A percentile compares a stretch with the other conserved stretches of the same genome.
These are phyloP conservation scores for Zaprionus capensis DNA, from an alignment of 1,140 invertebrate species.

Conservation along the genomic window DNA sequence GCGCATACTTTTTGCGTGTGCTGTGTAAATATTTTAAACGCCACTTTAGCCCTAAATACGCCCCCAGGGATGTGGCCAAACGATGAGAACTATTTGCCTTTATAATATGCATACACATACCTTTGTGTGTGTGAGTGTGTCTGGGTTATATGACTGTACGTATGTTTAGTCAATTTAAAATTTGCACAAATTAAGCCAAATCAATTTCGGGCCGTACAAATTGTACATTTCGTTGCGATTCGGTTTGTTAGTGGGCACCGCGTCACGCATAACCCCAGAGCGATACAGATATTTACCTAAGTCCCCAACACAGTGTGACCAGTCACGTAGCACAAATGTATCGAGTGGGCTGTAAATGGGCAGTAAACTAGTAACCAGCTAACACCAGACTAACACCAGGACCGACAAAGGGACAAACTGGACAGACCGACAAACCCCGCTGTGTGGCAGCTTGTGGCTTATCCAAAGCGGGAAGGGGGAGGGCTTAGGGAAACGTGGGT, in stretches of 20 bases:
- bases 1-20: constrained; percentile 67
- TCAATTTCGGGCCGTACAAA: constrained; percentile 70
- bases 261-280: constrained; percentile 41
- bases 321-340: constrained; percentile 81
- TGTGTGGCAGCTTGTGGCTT: constrained; percentile 41
- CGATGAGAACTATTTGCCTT: constrained; percentile 5
- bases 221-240: constrained; percentile 55
- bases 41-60: constrained; percentile 65
- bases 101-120: constrained; percentile 15
- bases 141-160: background rate
- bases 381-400: constrained; percentile 28
- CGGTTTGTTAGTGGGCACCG: constrained; percentile 50
- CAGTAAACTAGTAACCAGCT: constrained; percentile 74
- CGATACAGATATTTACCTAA: constrained; percentile 28
- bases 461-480: background rate
- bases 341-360: constrained; percentile 68
- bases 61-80: constrained; percentile 53
- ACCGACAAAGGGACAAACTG: constrained; percentile 9
- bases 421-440: constrained; percentile 22
- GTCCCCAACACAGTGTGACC: constrained; percentile 54
- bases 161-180: constrained; percentile 65
- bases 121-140: constrained; percentile 22
- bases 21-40: constrained; percentile 77
- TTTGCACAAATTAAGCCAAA: constrained; percentile 76
- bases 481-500: constrained; percentile 11